phyloP scores from a whole-genome alignment of 2,888 invertebrate genomes.

The Panorpa germanica region DNA sequence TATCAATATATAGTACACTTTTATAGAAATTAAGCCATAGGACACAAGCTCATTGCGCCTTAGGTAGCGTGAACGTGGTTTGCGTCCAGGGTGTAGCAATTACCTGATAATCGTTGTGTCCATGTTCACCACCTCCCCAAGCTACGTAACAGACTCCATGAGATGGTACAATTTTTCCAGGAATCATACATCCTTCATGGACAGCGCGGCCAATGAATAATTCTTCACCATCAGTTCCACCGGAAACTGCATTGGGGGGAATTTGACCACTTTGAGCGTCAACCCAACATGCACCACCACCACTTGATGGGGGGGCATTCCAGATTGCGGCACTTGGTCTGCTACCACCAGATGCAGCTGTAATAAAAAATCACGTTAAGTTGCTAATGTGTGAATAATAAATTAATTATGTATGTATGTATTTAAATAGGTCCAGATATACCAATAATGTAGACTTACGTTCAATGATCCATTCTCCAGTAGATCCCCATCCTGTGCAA shows the following conservation, averaged over 20 bases:
- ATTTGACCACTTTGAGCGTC: slow-evolving; percentile 38
- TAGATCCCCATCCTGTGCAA: slow-evolving; percentile 75
- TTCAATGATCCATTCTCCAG: slow-evolving; percentile 65
- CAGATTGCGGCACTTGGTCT: slow-evolving; percentile 12
- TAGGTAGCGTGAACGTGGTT: too few species aligned
- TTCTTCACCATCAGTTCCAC: slow-evolving; percentile 41
- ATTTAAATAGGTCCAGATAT: slow-evolving; percentile 10
- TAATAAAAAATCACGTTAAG: too few species aligned
- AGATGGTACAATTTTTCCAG: slow-evolving; percentile 56
- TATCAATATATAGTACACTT: too few species aligned
- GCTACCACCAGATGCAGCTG: slow-evolving; percentile 5
- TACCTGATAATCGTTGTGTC: slow-evolving; percentile 49
- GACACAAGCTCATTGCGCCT: too few species aligned
- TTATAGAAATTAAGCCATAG: too few species aligned
- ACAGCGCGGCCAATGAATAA: slow-evolving; percentile 48
- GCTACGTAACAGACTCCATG: slow-evolving; percentile 50
- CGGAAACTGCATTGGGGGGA: slow-evolving; percentile 51
- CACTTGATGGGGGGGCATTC: slow-evolving; percentile 14
- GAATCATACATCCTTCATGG: slow-evolving; percentile 55
- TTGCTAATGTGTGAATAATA: not conserved
- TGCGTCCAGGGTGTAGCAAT: slow-evolving; percentile 9
- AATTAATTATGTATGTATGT: too few species aligned
- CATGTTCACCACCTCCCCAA: slow-evolving; percentile 59
- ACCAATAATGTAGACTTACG: slow-evolving; percentile 31
- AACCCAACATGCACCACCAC: slow-evolving; percentile 34